Conservation (phyloP, 2,797 vertebrate species). For the Anguilla obscura region DNA sequence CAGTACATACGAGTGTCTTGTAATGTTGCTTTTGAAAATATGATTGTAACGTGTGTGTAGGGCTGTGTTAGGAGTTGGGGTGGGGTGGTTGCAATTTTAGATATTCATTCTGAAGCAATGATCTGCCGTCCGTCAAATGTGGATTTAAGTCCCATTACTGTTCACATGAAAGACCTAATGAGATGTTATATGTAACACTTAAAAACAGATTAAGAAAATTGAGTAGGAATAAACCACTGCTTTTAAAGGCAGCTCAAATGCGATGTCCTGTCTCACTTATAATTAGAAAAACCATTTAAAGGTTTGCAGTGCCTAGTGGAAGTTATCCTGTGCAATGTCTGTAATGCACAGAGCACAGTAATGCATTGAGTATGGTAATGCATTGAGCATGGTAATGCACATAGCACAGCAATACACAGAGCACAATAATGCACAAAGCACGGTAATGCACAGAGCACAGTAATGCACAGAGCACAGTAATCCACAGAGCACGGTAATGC, state of each 20-base stretch:
- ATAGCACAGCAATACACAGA: too few relatives aligned
- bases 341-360: not conserved
- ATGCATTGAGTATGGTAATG: not conserved
- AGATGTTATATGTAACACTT: not conserved
- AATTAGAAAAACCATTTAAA: not conserved
- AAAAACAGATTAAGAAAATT: not conserved
- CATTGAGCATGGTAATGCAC: too few relatives aligned
- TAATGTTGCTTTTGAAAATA: not conserved
- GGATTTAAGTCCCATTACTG: not conserved
- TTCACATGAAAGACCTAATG: not conserved
- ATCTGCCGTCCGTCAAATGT: not conserved
- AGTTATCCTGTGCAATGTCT: not conserved
- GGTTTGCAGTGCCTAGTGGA: not conserved
- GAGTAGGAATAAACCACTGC: not conserved
- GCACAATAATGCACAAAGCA: too few relatives aligned
- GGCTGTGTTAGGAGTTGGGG: not conserved
- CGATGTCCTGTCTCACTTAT: not conserved
- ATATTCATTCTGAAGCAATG: constrained; percentile 5
- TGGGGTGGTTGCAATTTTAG: not conserved
- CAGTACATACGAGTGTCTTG: not conserved
- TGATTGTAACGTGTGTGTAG: not conserved
- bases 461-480: too few relatives aligned
- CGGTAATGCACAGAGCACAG: too few relatives aligned
- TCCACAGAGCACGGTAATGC: not conserved
- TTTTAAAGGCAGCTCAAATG: not conserved